Evolutionary conservation across 2,888 invertebrate genomes (phyloP), one percentile per base, ranked within the genome.

Genomic region (Drosophila subsilvestris): DNA sequence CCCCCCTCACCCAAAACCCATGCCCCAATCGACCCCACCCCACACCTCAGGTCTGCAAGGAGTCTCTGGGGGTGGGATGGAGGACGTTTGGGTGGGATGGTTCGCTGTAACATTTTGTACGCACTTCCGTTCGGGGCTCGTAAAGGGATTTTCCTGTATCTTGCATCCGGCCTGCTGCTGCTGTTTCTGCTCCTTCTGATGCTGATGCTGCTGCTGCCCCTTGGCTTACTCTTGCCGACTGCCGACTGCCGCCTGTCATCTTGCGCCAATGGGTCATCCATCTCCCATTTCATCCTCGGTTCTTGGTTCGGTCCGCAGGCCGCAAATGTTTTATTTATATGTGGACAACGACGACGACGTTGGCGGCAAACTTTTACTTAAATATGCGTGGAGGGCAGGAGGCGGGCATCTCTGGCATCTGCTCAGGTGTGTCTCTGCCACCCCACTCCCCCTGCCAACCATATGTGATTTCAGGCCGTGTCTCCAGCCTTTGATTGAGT

Each of bases 261-360:
- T 89, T 89, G 80, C 80, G 86, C 88, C 89, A 88, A 65, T 86
- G 86, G 89, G 88, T 89, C 86, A 86, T 86, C 88, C 89, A 86
- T 86, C 86, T 88, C 82, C 75, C 75, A 63, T 78, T 86, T 84
- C 87, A 84, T 78, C 87, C 81, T 86, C 78, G 78, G 78, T 62
- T 42, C 83, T 77, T 81, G 76, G 79, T 78, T 86, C 80, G 78
- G 85, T 61, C 56, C 83, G 83, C 87, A 79, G 79, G 53, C 80
- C 88, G 73, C 89, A 86, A 86, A 86, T 86, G 88, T 86, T 87
- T 86, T 86, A 86, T 86, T 86, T 86, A 86, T 86, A 79, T 89
- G 89, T 85, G 89, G 89, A 88, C 83, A 83, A 74, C 66, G 49
- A 65, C 70, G 75, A 32, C 32, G 51, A 37, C 32, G 32, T 54